A percentile compares a stretch with the other conserved stretches of the same genome.
These are phyloP conservation scores for Oreocharis arfaki DNA, from an alignment of 2,113 vertebrate species.

Conservation along the genomic window DNA sequence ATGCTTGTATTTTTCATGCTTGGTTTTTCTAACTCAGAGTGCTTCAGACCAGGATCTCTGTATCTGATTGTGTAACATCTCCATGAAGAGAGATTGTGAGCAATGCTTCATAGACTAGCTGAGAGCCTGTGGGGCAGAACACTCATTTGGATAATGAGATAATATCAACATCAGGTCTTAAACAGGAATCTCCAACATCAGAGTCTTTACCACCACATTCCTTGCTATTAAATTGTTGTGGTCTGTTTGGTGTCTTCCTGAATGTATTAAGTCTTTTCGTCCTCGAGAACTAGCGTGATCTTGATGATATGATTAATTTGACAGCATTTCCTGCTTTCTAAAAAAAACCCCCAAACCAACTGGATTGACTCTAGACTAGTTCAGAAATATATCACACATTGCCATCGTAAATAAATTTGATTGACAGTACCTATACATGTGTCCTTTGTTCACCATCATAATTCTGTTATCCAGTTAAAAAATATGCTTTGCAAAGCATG, in stretches of 20 bases:
- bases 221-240: background rate
- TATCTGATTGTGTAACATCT: background rate
- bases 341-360: background rate
- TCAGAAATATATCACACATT: background rate
- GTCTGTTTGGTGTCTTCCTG: background rate
- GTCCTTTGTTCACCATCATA: background rate
- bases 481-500: background rate
- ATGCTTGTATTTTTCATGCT: background rate
- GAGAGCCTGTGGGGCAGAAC: background rate
- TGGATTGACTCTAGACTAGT: background rate
- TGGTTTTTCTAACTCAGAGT: background rate
- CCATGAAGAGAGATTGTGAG: background rate
- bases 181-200: background rate
- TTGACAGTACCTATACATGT: background rate
- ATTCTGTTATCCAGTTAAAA: background rate
- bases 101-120: background rate
- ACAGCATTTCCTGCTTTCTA: background rate
- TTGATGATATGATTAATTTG: background rate
- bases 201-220: background rate
- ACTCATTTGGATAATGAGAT: background rate
- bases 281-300: background rate
- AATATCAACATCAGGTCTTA: background rate
- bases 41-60: background rate
- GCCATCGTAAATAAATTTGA: background rate
- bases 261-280: background rate